These are phyloP conservation scores for Oscheius sp. DNA, from an alignment of 2,888 invertebrate genomes.

Conservation along the genomic window DNA sequence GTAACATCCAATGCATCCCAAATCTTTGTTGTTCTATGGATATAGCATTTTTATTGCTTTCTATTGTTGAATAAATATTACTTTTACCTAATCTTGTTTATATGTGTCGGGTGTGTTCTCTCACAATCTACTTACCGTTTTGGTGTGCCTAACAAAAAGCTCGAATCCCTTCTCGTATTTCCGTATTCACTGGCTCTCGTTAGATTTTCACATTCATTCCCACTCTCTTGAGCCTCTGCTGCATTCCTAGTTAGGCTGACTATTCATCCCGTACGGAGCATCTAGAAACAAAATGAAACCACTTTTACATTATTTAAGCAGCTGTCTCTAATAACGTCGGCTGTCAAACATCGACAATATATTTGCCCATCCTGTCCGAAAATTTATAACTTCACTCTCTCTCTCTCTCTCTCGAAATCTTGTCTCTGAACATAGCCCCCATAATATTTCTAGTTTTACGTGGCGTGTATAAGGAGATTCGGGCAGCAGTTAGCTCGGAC, in stretches of 20 bases:
- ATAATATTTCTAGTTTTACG: conserved; percentile 29
- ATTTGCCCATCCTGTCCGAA: neutral
- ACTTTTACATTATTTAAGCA: neutral
- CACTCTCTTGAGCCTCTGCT: too few relatives aligned
- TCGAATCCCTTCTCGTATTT: neutral
- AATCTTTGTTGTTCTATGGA: conserved; percentile 9
- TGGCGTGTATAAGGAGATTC: too few relatives aligned
- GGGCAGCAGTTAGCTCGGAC: neutral
- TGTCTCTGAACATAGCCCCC: neutral
- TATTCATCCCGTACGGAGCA: too few relatives aligned
- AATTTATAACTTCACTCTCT: too few relatives aligned
- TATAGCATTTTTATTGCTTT: neutral
- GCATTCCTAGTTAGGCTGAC: too few relatives aligned
- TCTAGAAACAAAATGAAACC: neutral
- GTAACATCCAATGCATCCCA: neutral
- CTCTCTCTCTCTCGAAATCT: too few relatives aligned
- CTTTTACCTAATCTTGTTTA: neutral
- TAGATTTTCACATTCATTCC: neutral
- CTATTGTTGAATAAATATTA: neutral
- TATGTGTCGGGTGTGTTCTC: neutral
- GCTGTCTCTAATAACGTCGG: neutral
- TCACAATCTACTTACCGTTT: neutral
- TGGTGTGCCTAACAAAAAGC: neutral
- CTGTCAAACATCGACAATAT: conserved; percentile 3
- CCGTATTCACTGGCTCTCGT: neutral